Base-by-base conservation (phyloP, 1,140 invertebrate species). In the Conus betulinus region DNA sequence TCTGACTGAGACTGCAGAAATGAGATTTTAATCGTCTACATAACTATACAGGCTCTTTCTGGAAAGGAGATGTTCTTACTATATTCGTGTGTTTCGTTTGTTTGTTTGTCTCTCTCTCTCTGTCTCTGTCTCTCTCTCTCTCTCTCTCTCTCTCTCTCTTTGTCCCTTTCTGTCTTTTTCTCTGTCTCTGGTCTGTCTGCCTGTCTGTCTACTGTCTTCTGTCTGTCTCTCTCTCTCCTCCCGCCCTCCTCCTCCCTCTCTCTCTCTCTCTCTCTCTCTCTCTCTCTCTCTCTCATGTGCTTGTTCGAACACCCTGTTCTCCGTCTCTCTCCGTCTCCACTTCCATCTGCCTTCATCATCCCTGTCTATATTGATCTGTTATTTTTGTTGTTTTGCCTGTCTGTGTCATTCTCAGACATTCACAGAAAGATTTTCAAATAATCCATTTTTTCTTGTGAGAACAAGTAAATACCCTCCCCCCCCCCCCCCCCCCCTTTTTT, bases 321-420 rank as follows among this genome's bases (percentile, higher is more conserved):
- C 39, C 39, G 39, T 39, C 39, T 1, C 39, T 39, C 39, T 39
- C 39, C 39, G 39, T 39, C 39, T 39, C 39, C 39, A 39, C 39
- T 3, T 39, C 39, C 39, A 39, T 39, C 39, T 39, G 3, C 39
- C 39, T 39, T 39, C 39, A 39, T 39, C 39, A 39, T 55, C 74
- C 74, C 25, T 55, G 5, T 27, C 39, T 83, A 23, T n/a, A 15
- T n/a, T 52, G 13, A 15, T 52, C 11, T n/a, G 11, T 5, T n/a
- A 27, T 52, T 81, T 81, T 67, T 17, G 20, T 27, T 25, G 11
- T 55, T 20, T 83, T 87, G 11, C 78, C 67, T 87, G 11, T 87
- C 51, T 81, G 13, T 81, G 1, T 81, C 78, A 3, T 81, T 11
- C 78, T 39, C 39, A 39, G 39, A 39, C 39, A 39, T 39, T 39